Base-by-base conservation (phyloP, 2,888 invertebrate genomes). In the Athalia circularis region DNA sequence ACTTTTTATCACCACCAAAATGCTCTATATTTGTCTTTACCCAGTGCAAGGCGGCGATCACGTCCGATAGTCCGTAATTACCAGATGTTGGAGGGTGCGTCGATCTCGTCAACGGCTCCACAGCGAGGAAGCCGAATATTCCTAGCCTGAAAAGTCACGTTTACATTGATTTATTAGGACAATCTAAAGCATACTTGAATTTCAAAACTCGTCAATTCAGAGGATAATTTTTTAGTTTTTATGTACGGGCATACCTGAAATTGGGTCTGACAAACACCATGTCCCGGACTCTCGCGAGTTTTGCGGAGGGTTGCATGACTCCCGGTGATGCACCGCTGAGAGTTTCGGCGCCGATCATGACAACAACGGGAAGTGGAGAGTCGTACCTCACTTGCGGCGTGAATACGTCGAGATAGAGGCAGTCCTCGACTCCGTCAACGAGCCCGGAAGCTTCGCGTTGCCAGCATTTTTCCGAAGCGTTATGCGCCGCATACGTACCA, bases 201-300 rank as follows among this genome's bases (percentile, higher is more conserved):
- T 29, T 2, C 29, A 2, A 2, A 29, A 29, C 29, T 29, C 29
- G 29, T 29, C 1, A 29, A 29, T 29, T 29, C 29, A 2, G 29
- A 29, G 2, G 29, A 29, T 29, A 29, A 29, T 29, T 29, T 29
- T n/a, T n/a, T n/a, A n/a, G n/a, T n/a, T n/a, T n/a, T 29, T 29
- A 2, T 29, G 29, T 29, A 72, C 45, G 6, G 11, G 48, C 95
- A 80, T 95, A 91, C 84, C 97, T 93, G 91, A 97, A 97, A 87
- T 97, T 97, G 4, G 97, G 96, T 80, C 96, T 93, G 1, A 98
- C 97, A 87, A 96, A 96, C 6, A 98, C 94, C 2, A 96, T 95
- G 87, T 97, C 95, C 80, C 95, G 94, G 3, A 94, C 94, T 67
- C 94, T 93, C 0, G 97, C 94, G 81, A 96, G 94, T 62, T 95